phyloP scores from a whole-genome alignment of 2,888 invertebrate species.

The Brachynemurus nebulosus region DNA sequence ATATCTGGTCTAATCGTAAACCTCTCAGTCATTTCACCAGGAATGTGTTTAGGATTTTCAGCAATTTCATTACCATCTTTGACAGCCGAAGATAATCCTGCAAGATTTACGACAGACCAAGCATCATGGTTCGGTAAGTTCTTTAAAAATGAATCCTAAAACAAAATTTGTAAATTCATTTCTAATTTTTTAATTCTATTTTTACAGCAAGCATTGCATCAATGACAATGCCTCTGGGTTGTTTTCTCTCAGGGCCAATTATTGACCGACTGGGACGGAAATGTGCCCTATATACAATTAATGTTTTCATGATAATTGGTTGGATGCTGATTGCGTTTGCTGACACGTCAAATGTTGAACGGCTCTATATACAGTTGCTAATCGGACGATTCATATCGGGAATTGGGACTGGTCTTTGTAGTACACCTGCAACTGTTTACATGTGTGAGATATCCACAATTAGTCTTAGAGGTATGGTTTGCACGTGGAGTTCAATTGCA shows the following conservation, averaged over 20 bases:
- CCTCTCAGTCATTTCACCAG: conserved; percentile 36
- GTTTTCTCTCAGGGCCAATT: conserved; percentile 35
- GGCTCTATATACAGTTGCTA: conserved; percentile 29
- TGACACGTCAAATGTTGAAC: conserved; percentile 20
- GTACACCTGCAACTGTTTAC: conserved; percentile 40
- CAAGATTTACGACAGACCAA: conserved; percentile 28
- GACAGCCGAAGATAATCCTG: conserved; percentile 22
- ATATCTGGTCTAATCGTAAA: conserved; percentile 35
- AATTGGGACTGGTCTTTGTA: conserved; percentile 36
- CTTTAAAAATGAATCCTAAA: neutral
- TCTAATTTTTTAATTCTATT: conserved; percentile 11
- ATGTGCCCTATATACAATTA: conserved; percentile 33
- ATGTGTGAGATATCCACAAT: conserved; percentile 37
- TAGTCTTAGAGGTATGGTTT: conserved; percentile 34
- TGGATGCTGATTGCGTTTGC: conserved; percentile 37
- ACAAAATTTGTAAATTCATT: conserved; percentile 2
- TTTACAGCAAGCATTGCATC: conserved; percentile 39
- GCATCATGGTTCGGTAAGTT: conserved; percentile 43
- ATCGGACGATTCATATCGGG: conserved; percentile 32
- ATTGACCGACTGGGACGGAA: conserved; percentile 38
- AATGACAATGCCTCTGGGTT: conserved; percentile 39
- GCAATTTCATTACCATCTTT: conserved; percentile 37
- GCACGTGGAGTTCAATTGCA: conserved; percentile 39
- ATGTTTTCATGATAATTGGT: conserved; percentile 34
- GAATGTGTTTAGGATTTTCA: conserved; percentile 43